Conservation (phyloP, 2,113 vertebrate species). For the Pedionomus torquatus region DNA sequence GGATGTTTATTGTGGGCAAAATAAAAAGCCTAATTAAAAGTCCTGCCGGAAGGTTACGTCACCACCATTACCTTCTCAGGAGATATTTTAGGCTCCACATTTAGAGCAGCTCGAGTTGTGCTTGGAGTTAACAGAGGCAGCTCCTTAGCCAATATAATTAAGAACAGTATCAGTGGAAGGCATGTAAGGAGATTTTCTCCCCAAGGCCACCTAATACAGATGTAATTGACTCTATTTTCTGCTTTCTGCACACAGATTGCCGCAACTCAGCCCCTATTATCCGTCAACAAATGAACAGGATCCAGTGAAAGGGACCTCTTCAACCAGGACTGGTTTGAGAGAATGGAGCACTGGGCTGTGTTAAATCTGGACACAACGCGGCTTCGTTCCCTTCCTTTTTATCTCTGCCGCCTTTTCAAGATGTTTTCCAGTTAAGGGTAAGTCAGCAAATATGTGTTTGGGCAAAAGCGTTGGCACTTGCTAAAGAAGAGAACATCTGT, state of each 20-base stretch:
- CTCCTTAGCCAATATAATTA: slow-evolving; percentile 68
- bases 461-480: slow-evolving; percentile 60
- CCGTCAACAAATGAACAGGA: slow-evolving; percentile 80
- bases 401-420: slow-evolving; percentile 63
- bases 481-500: slow-evolving; percentile 72
- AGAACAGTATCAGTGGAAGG: slow-evolving; percentile 67
- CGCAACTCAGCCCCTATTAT: slow-evolving; percentile 75
- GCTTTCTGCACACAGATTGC: slow-evolving; percentile 79
- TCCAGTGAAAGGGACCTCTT: slow-evolving; percentile 72
- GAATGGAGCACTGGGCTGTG: slow-evolving; percentile 74
- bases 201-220: slow-evolving; percentile 80
- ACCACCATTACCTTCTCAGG: neutral
- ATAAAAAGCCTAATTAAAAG: neutral
- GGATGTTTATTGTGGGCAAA: neutral
- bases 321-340: slow-evolving; percentile 64
- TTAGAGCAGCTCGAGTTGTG: neutral
- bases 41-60: neutral
- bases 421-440: slow-evolving; percentile 58
- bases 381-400: slow-evolving; percentile 49
- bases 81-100: neutral
- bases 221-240: slow-evolving; percentile 84
- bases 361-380: slow-evolving; percentile 75
- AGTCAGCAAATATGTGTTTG: slow-evolving; percentile 81
- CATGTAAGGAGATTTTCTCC: slow-evolving; percentile 77
- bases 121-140: neutral